These are phyloP conservation scores for Microplitis manilae DNA, from an alignment of 2,888 invertebrate species.

Conservation along the genomic window DNA sequence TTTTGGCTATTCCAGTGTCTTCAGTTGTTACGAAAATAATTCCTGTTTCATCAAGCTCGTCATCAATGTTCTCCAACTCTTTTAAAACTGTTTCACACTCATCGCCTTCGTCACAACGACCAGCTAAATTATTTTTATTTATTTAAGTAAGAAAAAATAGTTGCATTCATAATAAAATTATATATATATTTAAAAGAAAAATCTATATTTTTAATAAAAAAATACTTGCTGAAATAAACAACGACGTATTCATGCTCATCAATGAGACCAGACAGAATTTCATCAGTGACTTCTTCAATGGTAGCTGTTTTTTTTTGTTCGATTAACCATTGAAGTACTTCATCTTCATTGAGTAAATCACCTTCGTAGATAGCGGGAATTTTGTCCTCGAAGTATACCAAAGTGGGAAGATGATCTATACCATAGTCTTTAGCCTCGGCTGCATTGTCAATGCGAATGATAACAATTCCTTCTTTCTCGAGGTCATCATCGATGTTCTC, in stretches of 20 bases:
- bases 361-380: constrained; percentile 94
- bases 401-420: constrained; percentile 87
- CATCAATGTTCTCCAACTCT: constrained; percentile 92
- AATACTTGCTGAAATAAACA: constrained; percentile 88
- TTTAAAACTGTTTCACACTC: constrained; percentile 88
- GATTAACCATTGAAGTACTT: constrained; percentile 90
- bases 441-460: constrained; percentile 91
- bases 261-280: constrained; percentile 87
- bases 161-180: constrained; percentile 10
- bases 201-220: constrained; percentile 19
- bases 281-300: constrained; percentile 95
- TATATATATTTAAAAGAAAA: constrained; percentile 10
- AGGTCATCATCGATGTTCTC: constrained; percentile 94
- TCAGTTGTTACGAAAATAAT: constrained; percentile 95
- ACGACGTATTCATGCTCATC: constrained; percentile 94
- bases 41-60: constrained; percentile 92
- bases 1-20: constrained; percentile 85
- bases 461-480: constrained; percentile 91
- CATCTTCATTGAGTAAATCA: constrained; percentile 91
- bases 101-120: constrained; percentile 89
- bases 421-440: constrained; percentile 93
- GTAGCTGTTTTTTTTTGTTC: constrained; percentile 92
- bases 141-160: constrained; percentile 1
- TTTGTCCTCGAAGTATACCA: constrained; percentile 92
- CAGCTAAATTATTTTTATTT: constrained; percentile 70